Evolutionary conservation across 2,888 invertebrate species (phyloP).

Genomic region (Ophonus ardosiacus): DNA sequence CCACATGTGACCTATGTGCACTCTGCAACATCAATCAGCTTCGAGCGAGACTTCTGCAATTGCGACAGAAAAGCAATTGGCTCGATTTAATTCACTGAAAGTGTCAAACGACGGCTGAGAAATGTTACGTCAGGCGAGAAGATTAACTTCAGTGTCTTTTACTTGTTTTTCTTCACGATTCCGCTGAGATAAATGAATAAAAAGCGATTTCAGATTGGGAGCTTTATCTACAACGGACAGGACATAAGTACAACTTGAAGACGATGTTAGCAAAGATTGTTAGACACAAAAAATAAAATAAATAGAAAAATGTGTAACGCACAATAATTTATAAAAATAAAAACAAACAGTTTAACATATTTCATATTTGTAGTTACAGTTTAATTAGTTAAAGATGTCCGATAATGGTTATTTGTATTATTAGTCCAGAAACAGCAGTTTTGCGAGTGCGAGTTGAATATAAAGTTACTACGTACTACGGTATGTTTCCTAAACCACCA

Average conservation of each 20-base stretch:
- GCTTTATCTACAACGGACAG: not conserved
- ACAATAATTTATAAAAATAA: too few species aligned
- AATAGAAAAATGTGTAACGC: too few species aligned
- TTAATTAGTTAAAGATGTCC: too few species aligned
- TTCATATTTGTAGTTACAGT: too few species aligned
- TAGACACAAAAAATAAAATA: too few species aligned
- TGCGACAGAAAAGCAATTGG: slow-evolving; percentile 63
- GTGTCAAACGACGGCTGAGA: slow-evolving; percentile 45
- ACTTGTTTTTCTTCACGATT: slow-evolving; percentile 14
- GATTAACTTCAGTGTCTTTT: slow-evolving; percentile 27
- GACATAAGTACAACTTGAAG: not conserved
- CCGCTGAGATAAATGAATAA: slow-evolving; percentile 28
- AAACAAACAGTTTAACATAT: too few species aligned
- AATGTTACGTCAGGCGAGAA: slow-evolving; percentile 44
- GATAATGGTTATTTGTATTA: too few species aligned
- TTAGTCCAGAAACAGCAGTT: too few species aligned
- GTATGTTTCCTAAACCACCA: too few species aligned
- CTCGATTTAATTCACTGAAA: slow-evolving; percentile 63
- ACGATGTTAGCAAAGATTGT: not conserved
- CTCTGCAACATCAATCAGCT: slow-evolving; percentile 73
- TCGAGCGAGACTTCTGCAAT: slow-evolving; percentile 65
- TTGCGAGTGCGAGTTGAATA: too few species aligned
- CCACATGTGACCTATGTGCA: slow-evolving; percentile 75
- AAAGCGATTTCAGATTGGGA: slow-evolving; percentile 5
- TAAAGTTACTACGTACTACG: too few species aligned